phyloP scores from a whole-genome alignment of 2,888 invertebrate species.

The Dryobotodes eremita region DNA sequence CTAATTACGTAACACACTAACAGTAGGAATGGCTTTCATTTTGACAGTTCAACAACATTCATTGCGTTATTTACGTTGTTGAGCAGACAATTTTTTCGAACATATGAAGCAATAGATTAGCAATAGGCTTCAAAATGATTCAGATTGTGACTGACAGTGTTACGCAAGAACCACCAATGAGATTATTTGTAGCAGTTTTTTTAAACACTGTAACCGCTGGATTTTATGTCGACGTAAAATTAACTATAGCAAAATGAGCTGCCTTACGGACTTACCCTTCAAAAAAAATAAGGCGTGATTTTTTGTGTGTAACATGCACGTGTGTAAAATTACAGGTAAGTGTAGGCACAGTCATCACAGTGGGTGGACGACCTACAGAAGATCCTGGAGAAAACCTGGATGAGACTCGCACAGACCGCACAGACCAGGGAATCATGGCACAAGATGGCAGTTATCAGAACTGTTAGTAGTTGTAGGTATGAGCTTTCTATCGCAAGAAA shows the following conservation, averaged over 20 bases:
- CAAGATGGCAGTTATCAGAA: neutral
- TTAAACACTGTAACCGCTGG: neutral
- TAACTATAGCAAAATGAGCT: neutral
- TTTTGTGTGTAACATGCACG: neutral
- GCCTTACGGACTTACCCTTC: too few species aligned
- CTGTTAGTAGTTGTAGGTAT: neutral
- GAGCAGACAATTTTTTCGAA: too few species aligned
- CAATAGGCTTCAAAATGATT: too few species aligned
- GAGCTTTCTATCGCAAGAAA: neutral
- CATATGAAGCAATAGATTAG: too few species aligned
- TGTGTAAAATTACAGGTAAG: neutral
- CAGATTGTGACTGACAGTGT: too few species aligned
- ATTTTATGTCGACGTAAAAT: neutral
- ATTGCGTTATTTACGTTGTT: too few species aligned
- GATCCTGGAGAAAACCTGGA: neutral
- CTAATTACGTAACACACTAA: too few species aligned
- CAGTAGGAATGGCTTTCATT: too few species aligned
- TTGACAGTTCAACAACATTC: too few species aligned
- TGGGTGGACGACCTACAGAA: neutral
- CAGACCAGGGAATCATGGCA: neutral
- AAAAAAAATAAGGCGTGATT: neutral
- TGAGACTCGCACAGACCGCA: neutral
- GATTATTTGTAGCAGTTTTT: conserved; percentile 11
- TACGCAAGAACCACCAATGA: conserved; percentile 14
- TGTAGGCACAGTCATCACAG: neutral